phyloP scores from a whole-genome alignment of 2,888 invertebrate species.

The Lamproptera curius region DNA sequence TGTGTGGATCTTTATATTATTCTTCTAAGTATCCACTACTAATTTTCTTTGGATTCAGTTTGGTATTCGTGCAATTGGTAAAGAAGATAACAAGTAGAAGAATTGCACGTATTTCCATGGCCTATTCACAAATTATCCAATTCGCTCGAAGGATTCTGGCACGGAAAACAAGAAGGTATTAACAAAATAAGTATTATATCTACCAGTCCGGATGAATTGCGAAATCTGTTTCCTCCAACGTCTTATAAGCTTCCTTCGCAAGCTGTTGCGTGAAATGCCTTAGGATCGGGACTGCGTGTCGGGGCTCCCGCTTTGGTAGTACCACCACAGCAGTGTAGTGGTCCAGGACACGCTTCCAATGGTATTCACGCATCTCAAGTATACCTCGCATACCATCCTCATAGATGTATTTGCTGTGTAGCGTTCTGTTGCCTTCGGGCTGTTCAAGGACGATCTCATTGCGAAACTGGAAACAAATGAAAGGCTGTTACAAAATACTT shows the following conservation, averaged over 20 bases:
- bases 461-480: constrained; percentile 54
- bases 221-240: constrained; percentile 52
- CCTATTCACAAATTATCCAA: no score
- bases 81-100: no score
- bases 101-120: no score
- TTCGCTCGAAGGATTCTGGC: no score
- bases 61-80: no score
- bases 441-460: constrained; percentile 48
- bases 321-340: constrained; percentile 63
- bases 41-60: no score
- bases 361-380: constrained; percentile 53
- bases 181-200: no score
- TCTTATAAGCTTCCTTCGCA: constrained; percentile 49
- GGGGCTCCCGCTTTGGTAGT: constrained; percentile 49
- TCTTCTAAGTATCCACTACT: no score
- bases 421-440: constrained; percentile 43
- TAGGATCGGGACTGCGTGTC: constrained; percentile 43
- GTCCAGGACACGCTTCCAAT: constrained; percentile 57
- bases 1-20: no score
- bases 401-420: constrained; percentile 54
- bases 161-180: no score
- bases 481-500: no score
- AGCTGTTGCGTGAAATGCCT: constrained; percentile 48
- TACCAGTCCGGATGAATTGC: constrained; percentile 67
- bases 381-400: constrained; percentile 57